Evolutionary conservation across 2,888 invertebrate species (phyloP), one percentile per base, ranked within the genome.

Genomic region (Torymus aiolomorphi): DNA sequence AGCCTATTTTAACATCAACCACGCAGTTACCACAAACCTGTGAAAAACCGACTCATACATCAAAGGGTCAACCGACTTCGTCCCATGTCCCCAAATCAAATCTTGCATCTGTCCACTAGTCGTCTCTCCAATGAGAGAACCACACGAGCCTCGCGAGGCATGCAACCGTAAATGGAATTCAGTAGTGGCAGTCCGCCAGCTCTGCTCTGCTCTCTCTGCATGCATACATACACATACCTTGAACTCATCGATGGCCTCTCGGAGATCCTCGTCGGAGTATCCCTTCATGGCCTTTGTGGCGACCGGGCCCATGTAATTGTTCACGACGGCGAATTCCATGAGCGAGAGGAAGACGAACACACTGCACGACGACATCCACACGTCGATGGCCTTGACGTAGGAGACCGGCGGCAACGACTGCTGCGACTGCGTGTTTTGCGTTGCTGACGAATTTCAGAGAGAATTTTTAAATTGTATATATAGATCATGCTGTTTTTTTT

Each of bases 281-380:
- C 97, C 96, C 88, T 96, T 96, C 96, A 96, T 96, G 4, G 95
- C 95, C 89, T 96, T 96, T 0, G 96, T 96, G 13, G 96, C 96
- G 0, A 96, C 94, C 0, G 96, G 96, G 0, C 97, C 97, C 94
- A 95, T 94, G 88, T 95, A 97, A 90, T 96, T 96, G 88, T 97
- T 97, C 62, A 97, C 97, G 2, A 97, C 94, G 0, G 97, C 97
- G 88, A 97, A 97, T 91, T 97, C 97, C 94, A 97, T 96, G 51
- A 96, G 92, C 0, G 96, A 96, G 74, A 97, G 93, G 89, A 97
- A 97, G n/a, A 97, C 97, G 90, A 97, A 97, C 16, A 97, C 96
- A 2, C 97, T 96, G 89, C 96, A 97, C 0, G 96, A 96, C 0
- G 96, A 97, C 97, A 96, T 97, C 96, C 96, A 97, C 0, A 96